Evolutionary conservation across 2,888 invertebrate genomes (phyloP).

Genomic region (Scaptomyza polygonia): DNA sequence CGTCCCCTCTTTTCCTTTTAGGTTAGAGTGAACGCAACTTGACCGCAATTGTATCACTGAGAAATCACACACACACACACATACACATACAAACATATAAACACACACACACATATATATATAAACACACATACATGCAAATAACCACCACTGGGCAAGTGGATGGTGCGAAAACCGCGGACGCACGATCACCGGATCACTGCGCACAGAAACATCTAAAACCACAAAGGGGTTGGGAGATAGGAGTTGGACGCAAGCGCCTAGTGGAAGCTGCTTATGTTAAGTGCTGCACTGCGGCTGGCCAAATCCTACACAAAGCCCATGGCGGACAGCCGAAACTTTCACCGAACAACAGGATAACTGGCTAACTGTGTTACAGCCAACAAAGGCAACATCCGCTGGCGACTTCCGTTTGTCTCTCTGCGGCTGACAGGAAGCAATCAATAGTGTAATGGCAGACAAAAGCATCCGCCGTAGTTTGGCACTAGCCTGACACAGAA

Average conservation of each 20-base stretch:
- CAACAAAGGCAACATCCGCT: constrained; percentile 68
- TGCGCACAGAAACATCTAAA: constrained; percentile 6
- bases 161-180: constrained; percentile 45
- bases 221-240: constrained; percentile 1
- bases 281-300: constrained; percentile 40
- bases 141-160: constrained; percentile 5
- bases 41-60: constrained; percentile 65
- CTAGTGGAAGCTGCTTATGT: constrained; percentile 43
- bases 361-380: constrained; percentile 25
- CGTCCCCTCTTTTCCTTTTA: constrained; percentile 3
- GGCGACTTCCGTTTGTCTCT: constrained; percentile 64
- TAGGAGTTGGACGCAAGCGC: background rate
- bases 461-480: constrained; percentile 66
- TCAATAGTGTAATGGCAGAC: constrained; percentile 80
- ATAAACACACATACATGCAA: background rate
- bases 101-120: constrained; percentile 1
- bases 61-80: constrained; percentile 8
- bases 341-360: constrained; percentile 17
- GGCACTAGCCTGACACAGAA: constrained; percentile 29
- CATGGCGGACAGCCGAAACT: constrained; percentile 30
- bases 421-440: constrained; percentile 78
- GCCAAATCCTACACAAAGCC: constrained; percentile 53
- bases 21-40: constrained; percentile 40
- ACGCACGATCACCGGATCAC: constrained; percentile 6
- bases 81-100: background rate